Conservation (phyloP, 2,797 vertebrate species). For the Danio choprae region DNA sequence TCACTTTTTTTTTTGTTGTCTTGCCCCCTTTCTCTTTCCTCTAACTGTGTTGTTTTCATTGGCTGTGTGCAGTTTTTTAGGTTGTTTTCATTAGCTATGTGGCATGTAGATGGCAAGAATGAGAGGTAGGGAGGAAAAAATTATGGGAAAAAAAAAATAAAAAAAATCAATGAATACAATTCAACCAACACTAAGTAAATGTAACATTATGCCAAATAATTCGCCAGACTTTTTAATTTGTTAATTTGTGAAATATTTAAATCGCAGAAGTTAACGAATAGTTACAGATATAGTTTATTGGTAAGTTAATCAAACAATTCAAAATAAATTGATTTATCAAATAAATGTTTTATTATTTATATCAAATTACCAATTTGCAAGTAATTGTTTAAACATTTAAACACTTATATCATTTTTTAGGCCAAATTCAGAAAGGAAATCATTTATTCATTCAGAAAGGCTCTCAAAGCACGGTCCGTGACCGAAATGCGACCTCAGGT, state of each 20-base stretch:
- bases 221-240: not conserved
- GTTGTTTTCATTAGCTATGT: slow-evolving; percentile 28
- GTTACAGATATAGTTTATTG: not conserved
- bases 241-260: not conserved
- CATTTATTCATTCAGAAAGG: no score
- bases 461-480: no score
- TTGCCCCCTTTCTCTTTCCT: not conserved
- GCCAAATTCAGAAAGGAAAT: no score
- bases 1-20: not conserved
- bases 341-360: no score
- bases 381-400: no score
- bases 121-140: slow-evolving; percentile 50
- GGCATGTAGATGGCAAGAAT: slow-evolving; percentile 29
- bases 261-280: not conserved
- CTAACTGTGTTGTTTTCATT: slow-evolving; percentile 4
- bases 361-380: no score
- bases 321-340: no score
- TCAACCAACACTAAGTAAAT: not conserved
- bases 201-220: no score
- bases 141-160: no score
- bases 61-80: slow-evolving; percentile 15
- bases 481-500: no score
- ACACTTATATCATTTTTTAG: no score
- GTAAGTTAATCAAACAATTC: not conserved
- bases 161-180: not conserved